A percentile compares a stretch with the other conserved stretches of the same genome.
Evolutionary conservation across 2,113 vertebrate genomes (phyloP).

Genomic region (Glaucidium brasilianum): DNA sequence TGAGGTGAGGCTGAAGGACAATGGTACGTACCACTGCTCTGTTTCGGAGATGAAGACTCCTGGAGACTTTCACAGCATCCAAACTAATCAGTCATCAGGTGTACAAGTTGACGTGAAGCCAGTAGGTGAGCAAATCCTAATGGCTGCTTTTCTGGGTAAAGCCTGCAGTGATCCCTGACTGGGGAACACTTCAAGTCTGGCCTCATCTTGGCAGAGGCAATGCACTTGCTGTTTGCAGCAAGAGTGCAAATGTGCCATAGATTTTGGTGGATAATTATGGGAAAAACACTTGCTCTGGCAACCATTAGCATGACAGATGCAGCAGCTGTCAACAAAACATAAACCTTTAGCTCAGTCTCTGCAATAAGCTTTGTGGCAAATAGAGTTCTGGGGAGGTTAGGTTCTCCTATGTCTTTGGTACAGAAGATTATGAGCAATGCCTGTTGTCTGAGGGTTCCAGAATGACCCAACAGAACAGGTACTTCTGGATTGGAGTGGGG

Average conservation of each 20-base stretch:
- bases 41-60: constrained; percentile 66
- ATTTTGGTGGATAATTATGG: neutral
- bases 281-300: neutral
- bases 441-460: neutral
- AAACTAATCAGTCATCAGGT: constrained; percentile 6
- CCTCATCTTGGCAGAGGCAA: neutral
- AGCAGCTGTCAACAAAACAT: neutral
- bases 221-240: neutral
- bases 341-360: neutral
- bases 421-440: neutral
- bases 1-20: constrained; percentile 69
- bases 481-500: accelerated
- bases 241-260: neutral
- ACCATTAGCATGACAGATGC: neutral
- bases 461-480: neutral
- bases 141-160: neutral
- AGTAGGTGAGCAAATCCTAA: constrained; percentile 50
- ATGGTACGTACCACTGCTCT: constrained; percentile 76
- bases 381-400: neutral
- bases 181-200: neutral
- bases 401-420: neutral
- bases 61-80: neutral
- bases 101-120: constrained; percentile 10
- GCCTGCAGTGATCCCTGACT: neutral
- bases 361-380: neutral